phyloP scores from a whole-genome alignment of 2,113 vertebrate genomes.

The Talpa occidentalis region DNA sequence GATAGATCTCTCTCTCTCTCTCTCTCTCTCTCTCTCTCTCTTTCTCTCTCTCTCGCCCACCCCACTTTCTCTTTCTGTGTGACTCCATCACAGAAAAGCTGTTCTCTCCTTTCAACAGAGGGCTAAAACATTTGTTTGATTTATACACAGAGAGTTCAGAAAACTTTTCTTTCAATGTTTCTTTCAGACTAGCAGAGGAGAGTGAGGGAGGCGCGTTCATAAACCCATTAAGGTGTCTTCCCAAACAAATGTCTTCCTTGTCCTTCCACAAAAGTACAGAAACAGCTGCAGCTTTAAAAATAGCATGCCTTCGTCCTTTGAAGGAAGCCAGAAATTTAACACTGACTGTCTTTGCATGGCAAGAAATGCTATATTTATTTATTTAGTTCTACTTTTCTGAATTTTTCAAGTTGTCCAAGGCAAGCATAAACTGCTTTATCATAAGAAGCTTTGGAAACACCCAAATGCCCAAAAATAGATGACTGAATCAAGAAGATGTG shows the following conservation, averaged over 20 bases:
- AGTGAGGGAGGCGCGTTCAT: neutral
- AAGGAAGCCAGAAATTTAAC: conserved; percentile 64
- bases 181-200: neutral
- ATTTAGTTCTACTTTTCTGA: conserved; percentile 63
- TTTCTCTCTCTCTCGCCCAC: neutral
- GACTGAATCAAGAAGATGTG: too few species aligned
- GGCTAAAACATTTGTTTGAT: neutral
- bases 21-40: neutral
- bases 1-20: too few species aligned
- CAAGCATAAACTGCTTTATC: conserved; percentile 51
- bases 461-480: too few species aligned
- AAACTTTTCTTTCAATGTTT: conserved; percentile 30
- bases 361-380: conserved; percentile 43
- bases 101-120: neutral
- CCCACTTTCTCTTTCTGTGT: neutral
- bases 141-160: conserved; percentile 16
- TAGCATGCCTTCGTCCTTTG: conserved; percentile 64
- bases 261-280: conserved; percentile 32
- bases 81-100: neutral
- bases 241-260: conserved; percentile 55
- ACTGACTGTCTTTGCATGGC: conserved; percentile 51
- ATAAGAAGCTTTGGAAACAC: too few species aligned
- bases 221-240: conserved; percentile 52
- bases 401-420: conserved; percentile 46
- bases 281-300: conserved; percentile 72